phyloP scores from a whole-genome alignment of 2,888 invertebrate species.

The Ceramica pisi region DNA sequence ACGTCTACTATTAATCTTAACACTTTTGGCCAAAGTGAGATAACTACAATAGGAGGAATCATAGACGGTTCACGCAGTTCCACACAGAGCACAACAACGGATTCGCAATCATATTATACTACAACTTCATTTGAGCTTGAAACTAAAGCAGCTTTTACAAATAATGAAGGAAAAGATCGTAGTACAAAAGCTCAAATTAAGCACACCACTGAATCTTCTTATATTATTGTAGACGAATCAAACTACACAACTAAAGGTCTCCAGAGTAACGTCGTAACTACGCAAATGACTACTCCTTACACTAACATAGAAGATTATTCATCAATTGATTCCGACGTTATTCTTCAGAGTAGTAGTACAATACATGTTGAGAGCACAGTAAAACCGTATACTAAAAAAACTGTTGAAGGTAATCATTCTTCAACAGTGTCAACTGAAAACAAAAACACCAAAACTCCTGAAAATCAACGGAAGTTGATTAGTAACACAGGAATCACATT shows the following conservation, averaged over 20 bases:
- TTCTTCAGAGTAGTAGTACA: slow-evolving; percentile 82
- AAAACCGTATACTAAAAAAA: slow-evolving; percentile 74
- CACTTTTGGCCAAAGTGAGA: background rate
- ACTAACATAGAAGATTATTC: slow-evolving; percentile 64
- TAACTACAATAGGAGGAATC: slow-evolving; percentile 2
- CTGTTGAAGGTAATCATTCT: slow-evolving; percentile 68
- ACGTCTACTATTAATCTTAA: slow-evolving; percentile 9
- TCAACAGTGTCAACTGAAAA: slow-evolving; percentile 77
- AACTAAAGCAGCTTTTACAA: slow-evolving; percentile 9
- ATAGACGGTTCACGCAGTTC: slow-evolving; percentile 8
- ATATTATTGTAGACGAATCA: slow-evolving; percentile 42
- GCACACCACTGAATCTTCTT: slow-evolving; percentile 37
- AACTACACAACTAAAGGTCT: slow-evolving; percentile 29
- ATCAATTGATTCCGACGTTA: slow-evolving; percentile 76
- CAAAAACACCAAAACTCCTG: slow-evolving; percentile 85
- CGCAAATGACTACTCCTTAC: slow-evolving; percentile 58
- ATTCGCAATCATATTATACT: slow-evolving; percentile 12
- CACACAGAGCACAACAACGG: slow-evolving; percentile 9
- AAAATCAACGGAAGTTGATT: slow-evolving; percentile 85
- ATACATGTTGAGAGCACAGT: slow-evolving; percentile 82
- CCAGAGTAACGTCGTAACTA: slow-evolving; percentile 53
- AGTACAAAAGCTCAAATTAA: slow-evolving; percentile 40
- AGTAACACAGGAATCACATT: slow-evolving; percentile 77
- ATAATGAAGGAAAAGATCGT: slow-evolving; percentile 14
- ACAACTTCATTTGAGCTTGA: slow-evolving; percentile 7